Base-by-base conservation (phyloP, 2,888 invertebrate species). In the Hemithea aestivaria region DNA sequence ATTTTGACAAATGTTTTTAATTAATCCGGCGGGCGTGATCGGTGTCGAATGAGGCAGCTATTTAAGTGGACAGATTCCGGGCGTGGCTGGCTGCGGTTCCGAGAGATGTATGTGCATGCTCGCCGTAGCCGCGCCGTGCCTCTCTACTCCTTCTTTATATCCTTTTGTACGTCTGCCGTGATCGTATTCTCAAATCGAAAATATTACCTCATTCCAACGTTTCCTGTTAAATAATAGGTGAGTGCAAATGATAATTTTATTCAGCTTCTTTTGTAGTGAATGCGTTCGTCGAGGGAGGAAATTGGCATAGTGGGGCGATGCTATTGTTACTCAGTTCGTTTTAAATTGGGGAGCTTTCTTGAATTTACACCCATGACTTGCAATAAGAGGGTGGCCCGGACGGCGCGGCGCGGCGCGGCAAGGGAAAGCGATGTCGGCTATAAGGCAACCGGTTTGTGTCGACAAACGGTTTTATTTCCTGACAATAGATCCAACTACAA, bases 311-410 rank as follows among this genome's bases (percentile, higher is more conserved):
- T 80, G 62, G 69, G 73, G 73, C 64, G 60, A 66, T 67, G 74
- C 80, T 73, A 80, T 83, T 84, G 84, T 83, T 82, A 83, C 75
- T 79, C 74, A 76, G 83, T 80, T 76, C 80, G 71, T 71, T 83
- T 84, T 81, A 83, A 87, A 84, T 83, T 82, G 81, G 73, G 81
- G 85, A 80, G 77, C 78, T 82, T 85, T 82, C 83, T 85, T 82
- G 76, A 82, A 84, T 84, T 84, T 80, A 79, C 82, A 81, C 78
- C 79, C 78, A 76, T 84, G 83, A 83, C 82, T 85, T 82, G 81
- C 81, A 73, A 57, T 60, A 62, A 61, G 68, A 66, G 74, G 74
- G 69, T 62, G 62, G 58, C 61, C 55, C 56, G 47, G 55, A 64
- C 67, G 65, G 73, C 67, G 61, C 56, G 54, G 51, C 62, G 46